Evolutionary conservation across 2,113 vertebrate genomes (phyloP).

Genomic region (Tetrax tetrax): DNA sequence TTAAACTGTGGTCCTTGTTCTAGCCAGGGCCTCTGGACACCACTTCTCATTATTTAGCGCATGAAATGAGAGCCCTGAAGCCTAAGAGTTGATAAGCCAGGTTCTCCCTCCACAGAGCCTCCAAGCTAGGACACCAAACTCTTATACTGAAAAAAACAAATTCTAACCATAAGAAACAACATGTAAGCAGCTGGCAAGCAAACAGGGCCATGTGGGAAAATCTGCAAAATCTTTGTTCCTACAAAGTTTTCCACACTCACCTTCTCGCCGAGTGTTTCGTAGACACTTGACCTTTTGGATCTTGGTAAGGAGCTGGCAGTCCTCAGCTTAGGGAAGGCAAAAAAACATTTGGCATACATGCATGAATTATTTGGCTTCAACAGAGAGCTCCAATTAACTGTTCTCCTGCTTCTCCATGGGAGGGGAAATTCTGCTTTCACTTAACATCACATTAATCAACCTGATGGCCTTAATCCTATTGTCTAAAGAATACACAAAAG

Average conservation of each 20-base stretch:
- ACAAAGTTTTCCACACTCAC: conserved; percentile 72
- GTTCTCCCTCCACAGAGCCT: neutral
- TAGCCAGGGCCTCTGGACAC: neutral
- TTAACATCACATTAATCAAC: conserved; percentile 52
- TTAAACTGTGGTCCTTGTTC: neutral
- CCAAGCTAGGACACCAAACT: neutral
- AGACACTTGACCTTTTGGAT: conserved; percentile 95
- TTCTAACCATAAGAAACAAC: neutral
- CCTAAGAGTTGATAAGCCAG: neutral
- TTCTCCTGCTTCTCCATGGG: neutral
- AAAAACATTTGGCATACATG: conserved; percentile 18
- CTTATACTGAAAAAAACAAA: neutral
- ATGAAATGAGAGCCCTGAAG: neutral
- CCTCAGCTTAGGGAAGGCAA: conserved; percentile 82
- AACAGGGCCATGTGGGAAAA: neutral
- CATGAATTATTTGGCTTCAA: conserved; percentile 13
- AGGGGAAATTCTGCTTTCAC: conserved; percentile 46
- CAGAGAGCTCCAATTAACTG: conserved; percentile 17
- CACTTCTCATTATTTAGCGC: neutral
- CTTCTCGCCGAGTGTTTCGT: conserved; percentile 89
- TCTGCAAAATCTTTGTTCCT: neutral
- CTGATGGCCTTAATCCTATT: conserved; percentile 19
- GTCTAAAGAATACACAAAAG: neutral
- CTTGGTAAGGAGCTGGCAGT: conserved; percentile 94
- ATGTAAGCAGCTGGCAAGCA: neutral